Evolutionary conservation across 2,113 vertebrate genomes (phyloP).

Genomic region (Siphamia tubifer): DNA sequence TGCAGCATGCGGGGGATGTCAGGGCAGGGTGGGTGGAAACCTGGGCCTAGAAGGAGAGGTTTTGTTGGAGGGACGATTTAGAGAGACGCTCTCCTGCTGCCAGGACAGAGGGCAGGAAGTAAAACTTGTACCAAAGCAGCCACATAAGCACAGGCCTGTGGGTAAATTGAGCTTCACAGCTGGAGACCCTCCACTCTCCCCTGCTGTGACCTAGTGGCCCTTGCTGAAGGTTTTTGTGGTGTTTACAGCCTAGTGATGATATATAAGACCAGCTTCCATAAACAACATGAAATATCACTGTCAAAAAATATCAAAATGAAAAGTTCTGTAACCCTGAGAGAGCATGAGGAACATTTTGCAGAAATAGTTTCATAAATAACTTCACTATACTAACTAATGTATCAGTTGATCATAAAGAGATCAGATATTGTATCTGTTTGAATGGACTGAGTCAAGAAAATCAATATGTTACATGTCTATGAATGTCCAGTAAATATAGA

Average conservation of each 20-base stretch:
- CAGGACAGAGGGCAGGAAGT: constrained; percentile 61
- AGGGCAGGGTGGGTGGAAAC: constrained; percentile 52
- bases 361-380: not conserved
- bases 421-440: too few relatives aligned
- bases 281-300: constrained; percentile 10
- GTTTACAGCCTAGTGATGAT: constrained; percentile 59
- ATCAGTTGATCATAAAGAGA: not conserved
- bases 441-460: too few relatives aligned
- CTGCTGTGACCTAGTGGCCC: constrained; percentile 57
- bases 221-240: constrained; percentile 56
- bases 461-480: too few relatives aligned
- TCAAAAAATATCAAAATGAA: too few relatives aligned
- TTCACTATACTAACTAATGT: not conserved
- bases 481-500: too few relatives aligned
- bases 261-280: constrained; percentile 36
- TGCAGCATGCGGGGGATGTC: constrained; percentile 60
- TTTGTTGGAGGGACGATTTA: constrained; percentile 51
- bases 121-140: constrained; percentile 49
- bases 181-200: constrained; percentile 24
- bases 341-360: not conserved
- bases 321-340: not conserved
- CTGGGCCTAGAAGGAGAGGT: constrained; percentile 53
- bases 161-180: constrained; percentile 66
- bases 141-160: constrained; percentile 52
- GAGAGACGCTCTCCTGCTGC: constrained; percentile 63